Evolutionary conservation across 2,113 vertebrate species (phyloP).

Genomic region (Raja brachyura): DNA sequence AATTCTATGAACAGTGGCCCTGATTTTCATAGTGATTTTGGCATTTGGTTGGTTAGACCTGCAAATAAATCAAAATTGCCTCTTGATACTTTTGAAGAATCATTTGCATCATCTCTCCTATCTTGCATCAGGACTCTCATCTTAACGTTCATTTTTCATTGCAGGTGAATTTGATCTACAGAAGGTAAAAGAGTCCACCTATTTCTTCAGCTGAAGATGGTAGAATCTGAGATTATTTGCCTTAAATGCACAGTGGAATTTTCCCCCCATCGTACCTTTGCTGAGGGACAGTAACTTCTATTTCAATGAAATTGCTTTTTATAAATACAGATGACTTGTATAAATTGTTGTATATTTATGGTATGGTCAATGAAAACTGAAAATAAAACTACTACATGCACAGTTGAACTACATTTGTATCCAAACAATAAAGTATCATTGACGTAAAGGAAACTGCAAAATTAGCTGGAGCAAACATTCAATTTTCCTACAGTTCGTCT

Average conservation of each 20-base stretch:
- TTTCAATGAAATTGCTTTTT: background rate
- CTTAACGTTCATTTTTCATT: conserved; percentile 32
- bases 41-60: too few species aligned
- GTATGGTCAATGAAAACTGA: background rate
- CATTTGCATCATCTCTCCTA: background rate
- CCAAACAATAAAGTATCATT: background rate
- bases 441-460: background rate
- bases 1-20: background rate
- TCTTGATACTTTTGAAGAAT: too few species aligned
- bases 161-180: conserved; percentile 76
- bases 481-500: background rate
- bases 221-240: background rate
- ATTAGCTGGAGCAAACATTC: background rate
- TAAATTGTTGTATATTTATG: conserved; percentile 6
- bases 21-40: too few species aligned
- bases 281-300: background rate
- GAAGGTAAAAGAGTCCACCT: conserved; percentile 76
- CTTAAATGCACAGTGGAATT: background rate
- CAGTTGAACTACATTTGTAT: background rate
- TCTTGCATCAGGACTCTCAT: background rate
- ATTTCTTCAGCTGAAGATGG: conserved; percentile 84
- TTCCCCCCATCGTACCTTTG: background rate
- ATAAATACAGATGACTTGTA: background rate
- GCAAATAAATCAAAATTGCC: too few species aligned
- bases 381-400: background rate